Percentiles rank a stretch among this genome's conserved stretches.
Conservation (phyloP, 2,888 invertebrate genomes). For the Taenaris catops region DNA sequence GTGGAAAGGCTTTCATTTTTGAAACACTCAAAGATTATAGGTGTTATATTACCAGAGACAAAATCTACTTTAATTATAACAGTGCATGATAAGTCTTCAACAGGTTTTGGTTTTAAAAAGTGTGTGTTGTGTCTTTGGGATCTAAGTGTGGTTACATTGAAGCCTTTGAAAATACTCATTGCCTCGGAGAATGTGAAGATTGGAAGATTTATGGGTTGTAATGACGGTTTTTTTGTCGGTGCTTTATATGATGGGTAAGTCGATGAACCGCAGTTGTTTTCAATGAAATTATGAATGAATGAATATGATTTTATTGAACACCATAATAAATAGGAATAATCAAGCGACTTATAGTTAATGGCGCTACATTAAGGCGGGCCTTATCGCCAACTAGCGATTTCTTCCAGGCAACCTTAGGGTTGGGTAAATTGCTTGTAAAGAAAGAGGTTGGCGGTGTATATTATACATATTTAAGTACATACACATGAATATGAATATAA, state of each 20-base stretch:
- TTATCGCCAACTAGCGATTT: no score
- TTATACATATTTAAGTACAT: no score
- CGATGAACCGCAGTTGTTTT: no score
- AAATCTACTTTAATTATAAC: constrained; percentile 54
- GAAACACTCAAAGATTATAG: constrained; percentile 40
- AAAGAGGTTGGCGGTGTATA: no score
- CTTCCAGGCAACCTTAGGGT: no score
- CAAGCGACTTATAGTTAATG: no score
- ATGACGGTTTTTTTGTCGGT: constrained; percentile 58
- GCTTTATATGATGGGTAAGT: constrained; percentile 62
- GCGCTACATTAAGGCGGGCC: no score
- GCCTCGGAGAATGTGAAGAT: constrained; percentile 51
- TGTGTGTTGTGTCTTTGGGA: constrained; percentile 61
- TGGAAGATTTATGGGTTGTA: constrained; percentile 45
- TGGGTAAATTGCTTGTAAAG: no score
- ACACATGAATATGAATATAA: no score
- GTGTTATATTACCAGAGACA: constrained; percentile 46
- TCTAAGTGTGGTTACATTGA: constrained; percentile 43
- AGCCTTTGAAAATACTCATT: constrained; percentile 52
- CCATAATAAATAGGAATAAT: no score
- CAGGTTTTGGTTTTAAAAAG: constrained; percentile 29
- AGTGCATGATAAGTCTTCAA: constrained; percentile 39
- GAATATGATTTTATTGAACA: no score
- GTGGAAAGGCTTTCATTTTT: constrained; percentile 35
- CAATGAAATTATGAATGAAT: no score